Percentiles rank a stretch among this genome's conserved stretches.
Evolutionary conservation across 2,888 invertebrate genomes (phyloP).

Genomic region (Eupithecia abbreviata): DNA sequence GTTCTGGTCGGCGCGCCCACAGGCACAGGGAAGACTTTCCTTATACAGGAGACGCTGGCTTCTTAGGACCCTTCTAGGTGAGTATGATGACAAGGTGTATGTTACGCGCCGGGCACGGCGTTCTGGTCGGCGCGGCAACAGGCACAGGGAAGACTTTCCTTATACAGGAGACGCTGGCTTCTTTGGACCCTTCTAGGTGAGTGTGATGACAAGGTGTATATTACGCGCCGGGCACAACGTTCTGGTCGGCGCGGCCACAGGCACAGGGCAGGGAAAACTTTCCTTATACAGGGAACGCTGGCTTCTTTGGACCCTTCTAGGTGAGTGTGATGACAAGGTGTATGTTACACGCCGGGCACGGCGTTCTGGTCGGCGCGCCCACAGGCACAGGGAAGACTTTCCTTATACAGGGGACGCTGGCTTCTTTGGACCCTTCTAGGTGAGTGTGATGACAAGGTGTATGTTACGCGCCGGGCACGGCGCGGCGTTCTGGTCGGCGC

Average conservation of each 20-base stretch:
- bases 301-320: slow-evolving; percentile 79
- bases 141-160: slow-evolving; percentile 95
- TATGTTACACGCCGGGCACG: slow-evolving; percentile 86
- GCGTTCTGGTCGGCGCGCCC: slow-evolving; percentile 91
- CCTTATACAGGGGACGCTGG: slow-evolving; percentile 87
- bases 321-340: slow-evolving; percentile 46
- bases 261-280: slow-evolving; percentile 95
- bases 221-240: slow-evolving; percentile 87
- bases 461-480: slow-evolving; percentile 87
- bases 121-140: slow-evolving; percentile 91
- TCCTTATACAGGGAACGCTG: slow-evolving; percentile 88
- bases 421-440: slow-evolving; percentile 79
- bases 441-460: slow-evolving; percentile 35
- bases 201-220: slow-evolving; percentile 60
- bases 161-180: slow-evolving; percentile 86
- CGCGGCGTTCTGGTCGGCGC: slow-evolving; percentile 91
- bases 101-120: slow-evolving; percentile 86
- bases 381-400: slow-evolving; percentile 96
- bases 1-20: slow-evolving; percentile 92
- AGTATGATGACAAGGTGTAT: slow-evolving; percentile 58
- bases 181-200: slow-evolving; percentile 79
- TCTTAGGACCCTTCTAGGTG: slow-evolving; percentile 80
- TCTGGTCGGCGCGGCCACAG: slow-evolving; percentile 91
- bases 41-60: slow-evolving; percentile 87
- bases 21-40: slow-evolving; percentile 94